These are phyloP conservation scores for Lepidocyrtoides sp. DNA, from an alignment of 2,888 invertebrate genomes.

Conservation along the genomic window DNA sequence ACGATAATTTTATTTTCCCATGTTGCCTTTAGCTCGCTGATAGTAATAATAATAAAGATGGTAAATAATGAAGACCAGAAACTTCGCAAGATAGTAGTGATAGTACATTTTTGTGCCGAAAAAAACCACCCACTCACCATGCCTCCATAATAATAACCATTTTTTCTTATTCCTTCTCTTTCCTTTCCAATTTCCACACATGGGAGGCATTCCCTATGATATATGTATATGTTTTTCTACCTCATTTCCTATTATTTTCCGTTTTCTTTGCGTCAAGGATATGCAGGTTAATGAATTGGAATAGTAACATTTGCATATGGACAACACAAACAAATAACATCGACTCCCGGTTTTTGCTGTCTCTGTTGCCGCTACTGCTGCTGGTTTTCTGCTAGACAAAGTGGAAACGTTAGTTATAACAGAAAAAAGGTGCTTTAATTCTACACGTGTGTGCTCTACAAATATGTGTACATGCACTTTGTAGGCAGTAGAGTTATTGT, in stretches of 20 bases:
- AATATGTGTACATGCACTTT: background rate
- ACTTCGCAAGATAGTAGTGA: too few species aligned
- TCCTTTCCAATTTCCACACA: background rate
- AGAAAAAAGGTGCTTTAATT: background rate
- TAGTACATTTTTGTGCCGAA: background rate
- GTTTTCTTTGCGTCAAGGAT: background rate
- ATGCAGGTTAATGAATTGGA: slow-evolving; percentile 37
- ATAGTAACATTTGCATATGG: background rate
- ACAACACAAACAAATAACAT: too few species aligned
- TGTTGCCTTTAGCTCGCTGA: background rate
- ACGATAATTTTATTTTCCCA: background rate
- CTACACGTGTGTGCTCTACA: background rate
- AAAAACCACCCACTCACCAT: background rate
- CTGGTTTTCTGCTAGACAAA: background rate
- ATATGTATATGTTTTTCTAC: background rate
- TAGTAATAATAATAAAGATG: background rate
- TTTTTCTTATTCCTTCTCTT: background rate
- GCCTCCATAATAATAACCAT: background rate
- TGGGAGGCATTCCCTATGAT: background rate
- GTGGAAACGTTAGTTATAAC: too few species aligned
- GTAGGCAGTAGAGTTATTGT: background rate
- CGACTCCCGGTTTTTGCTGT: background rate
- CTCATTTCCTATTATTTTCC: slow-evolving; percentile 19
- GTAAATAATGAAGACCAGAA: background rate
- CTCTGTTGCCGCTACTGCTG: background rate